Percentiles rank a stretch among this genome's conserved stretches.
These are phyloP conservation scores for Craseonycteris thonglongyai DNA, from an alignment of 2,113 vertebrate genomes.

Conservation along the genomic window DNA sequence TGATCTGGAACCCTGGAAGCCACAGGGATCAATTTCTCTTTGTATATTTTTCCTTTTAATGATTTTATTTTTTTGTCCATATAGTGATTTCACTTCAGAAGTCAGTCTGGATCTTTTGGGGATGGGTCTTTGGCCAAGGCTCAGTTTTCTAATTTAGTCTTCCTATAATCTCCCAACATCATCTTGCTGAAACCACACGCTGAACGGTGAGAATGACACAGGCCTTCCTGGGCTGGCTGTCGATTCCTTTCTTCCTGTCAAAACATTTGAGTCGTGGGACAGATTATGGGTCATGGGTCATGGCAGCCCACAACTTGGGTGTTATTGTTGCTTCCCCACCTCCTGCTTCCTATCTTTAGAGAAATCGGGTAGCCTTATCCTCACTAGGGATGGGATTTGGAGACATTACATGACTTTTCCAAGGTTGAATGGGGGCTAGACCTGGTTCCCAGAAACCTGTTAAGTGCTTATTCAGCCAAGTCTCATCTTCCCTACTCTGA, in stretches of 20 bases:
- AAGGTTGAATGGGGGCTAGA: neutral
- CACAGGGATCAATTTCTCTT: neutral
- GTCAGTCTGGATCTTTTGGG: neutral
- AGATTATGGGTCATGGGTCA: neutral
- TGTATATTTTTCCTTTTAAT: neutral
- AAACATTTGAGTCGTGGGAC: neutral
- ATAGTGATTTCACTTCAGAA: neutral
- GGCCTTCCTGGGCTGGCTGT: neutral
- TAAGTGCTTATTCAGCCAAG: neutral
- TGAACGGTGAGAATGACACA: neutral
- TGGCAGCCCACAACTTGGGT: neutral
- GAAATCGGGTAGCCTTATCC: neutral
- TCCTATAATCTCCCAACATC: neutral
- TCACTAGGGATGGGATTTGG: neutral
- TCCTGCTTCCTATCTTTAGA: neutral
- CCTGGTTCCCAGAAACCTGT: neutral
- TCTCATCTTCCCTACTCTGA: neutral
- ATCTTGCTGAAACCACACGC: neutral
- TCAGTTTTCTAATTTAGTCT: neutral
- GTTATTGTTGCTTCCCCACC: neutral
- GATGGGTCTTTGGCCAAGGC: neutral
- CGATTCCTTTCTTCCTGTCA: neutral
- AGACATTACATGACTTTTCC: neutral
- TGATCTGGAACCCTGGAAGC: neutral
- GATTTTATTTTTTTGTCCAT: neutral